Base-by-base conservation (phyloP, 2,113 vertebrate genomes). In the Boleophthalmus pectinirostris region DNA sequence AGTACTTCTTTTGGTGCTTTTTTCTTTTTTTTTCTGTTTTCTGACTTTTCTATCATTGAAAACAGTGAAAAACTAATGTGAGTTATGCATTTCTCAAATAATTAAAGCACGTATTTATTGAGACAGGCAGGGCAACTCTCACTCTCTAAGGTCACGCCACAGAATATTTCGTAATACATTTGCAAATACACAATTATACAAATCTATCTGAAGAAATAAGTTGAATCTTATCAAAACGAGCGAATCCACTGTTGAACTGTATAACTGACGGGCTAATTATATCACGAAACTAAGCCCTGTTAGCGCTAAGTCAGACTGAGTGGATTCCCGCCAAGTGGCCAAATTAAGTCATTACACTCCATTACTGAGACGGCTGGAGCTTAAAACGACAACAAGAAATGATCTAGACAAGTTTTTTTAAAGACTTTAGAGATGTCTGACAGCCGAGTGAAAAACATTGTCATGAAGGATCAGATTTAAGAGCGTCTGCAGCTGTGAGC, bases 281-380 rank as follows among this genome's bases (percentile, higher is more conserved):
- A 66, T 69, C 33, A 68, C 60, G 51, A 65, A 24, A 21, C 64
- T 51, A 11, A 78, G 56, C 35, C 66, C 12, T 3, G 65, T 77
- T 45, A 53, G n/a, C 2, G 5, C 47, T 43, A 43, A 43, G 38
- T 43, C 9, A 43, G 10, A 68, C 0, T 8, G 24, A 61, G 45
- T 65, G 43, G 51, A 38, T 77, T 70, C 33, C 20, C 49, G 18
- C 12, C 46, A 58, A 65, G 47, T 49, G 47, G 47, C 5, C 15
- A 49, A 18, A 49, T 49, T 2, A 16, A 18, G 47, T 15, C 35
- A 63, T 16, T 43, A 23, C 45, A 60, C 54, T 29, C 12, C 16
- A 33, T 25, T 5, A 7, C 21, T 10, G 53, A 11, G 43, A 58
- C 45, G 16, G 18, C 51, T 8, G 13, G 11, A 61, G 67, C 1